Percentiles rank a stretch among this genome's conserved stretches.
Evolutionary conservation across 2,888 invertebrate species (phyloP).

Genomic region (Eupithecia subumbrata): DNA sequence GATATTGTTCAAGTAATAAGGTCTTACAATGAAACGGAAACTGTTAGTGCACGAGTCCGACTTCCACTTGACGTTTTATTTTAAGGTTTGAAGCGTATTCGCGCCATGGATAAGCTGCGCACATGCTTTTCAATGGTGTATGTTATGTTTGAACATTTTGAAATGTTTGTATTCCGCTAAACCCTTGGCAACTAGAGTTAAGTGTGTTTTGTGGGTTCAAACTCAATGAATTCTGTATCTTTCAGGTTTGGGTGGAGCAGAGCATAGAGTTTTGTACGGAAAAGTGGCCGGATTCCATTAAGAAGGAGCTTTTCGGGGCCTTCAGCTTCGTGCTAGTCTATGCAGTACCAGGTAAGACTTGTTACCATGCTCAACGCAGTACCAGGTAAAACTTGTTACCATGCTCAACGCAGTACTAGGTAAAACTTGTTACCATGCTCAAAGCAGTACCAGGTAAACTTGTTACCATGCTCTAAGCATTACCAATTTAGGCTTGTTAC

Average conservation of each 20-base stretch:
- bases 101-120: no score
- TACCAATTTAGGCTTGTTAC: no score
- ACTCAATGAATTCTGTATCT: not conserved
- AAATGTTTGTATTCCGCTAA: not conserved
- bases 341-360: constrained; percentile 86
- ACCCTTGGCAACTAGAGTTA: not conserved
- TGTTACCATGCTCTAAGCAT: no score
- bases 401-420: constrained; percentile 77
- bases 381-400: no score
- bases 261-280: constrained; percentile 86
- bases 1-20: no score
- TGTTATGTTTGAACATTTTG: not conserved
- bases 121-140: no score
- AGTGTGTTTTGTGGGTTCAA: not conserved
- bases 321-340: constrained; percentile 90
- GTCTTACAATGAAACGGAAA: no score
- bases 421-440: constrained; percentile 51
- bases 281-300: constrained; percentile 84
- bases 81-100: no score
- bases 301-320: constrained; percentile 85
- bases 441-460: no score
- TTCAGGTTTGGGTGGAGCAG: constrained; percentile 68
- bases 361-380: no score
- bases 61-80: no score
- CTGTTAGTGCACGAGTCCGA: no score